phyloP scores from a whole-genome alignment of 64 coral and sea anemone species.

The Dendrophyllia cribrosa region DNA sequence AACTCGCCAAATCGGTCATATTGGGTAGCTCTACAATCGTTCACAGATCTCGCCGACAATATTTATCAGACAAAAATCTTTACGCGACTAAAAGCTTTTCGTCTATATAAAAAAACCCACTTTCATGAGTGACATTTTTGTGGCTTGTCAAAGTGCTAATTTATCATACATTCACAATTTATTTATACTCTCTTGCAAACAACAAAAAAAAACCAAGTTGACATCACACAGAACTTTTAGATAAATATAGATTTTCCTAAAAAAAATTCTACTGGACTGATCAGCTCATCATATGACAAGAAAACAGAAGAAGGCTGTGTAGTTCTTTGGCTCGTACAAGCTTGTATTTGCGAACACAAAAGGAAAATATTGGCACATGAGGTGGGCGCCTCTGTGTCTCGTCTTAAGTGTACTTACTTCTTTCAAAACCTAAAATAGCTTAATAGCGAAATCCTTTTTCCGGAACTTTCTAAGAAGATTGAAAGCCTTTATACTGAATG shows the following conservation, averaged over 20 bases:
- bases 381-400: conserved; percentile 12
- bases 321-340: neutral
- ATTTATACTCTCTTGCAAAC: neutral
- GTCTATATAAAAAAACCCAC: neutral
- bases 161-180: conserved; percentile 9
- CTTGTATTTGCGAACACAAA: conserved; percentile 4
- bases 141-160: conserved; percentile 47
- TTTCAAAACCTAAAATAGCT: conserved; percentile 29
- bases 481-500: neutral
- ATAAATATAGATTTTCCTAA: neutral
- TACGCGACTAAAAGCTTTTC: conserved; percentile 19
- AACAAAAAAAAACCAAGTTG: neutral
- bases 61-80: conserved; percentile 3
- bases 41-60: neutral
- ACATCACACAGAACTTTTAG: neutral
- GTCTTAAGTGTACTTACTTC: conserved; percentile 9
- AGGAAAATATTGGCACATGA: conserved; percentile 25
- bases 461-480: conserved; percentile 41
- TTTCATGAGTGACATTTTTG: conserved; percentile 23
- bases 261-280: neutral
- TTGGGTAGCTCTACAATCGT: neutral
- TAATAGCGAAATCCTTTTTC: conserved; percentile 12
- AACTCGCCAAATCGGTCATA: neutral
- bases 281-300: too few relatives aligned
- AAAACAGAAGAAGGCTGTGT: too few relatives aligned